A percentile compares a stretch with the other conserved stretches of the same genome.
Evolutionary conservation across 2,888 invertebrate genomes (phyloP).

Genomic region (Phoronis australis): DNA sequence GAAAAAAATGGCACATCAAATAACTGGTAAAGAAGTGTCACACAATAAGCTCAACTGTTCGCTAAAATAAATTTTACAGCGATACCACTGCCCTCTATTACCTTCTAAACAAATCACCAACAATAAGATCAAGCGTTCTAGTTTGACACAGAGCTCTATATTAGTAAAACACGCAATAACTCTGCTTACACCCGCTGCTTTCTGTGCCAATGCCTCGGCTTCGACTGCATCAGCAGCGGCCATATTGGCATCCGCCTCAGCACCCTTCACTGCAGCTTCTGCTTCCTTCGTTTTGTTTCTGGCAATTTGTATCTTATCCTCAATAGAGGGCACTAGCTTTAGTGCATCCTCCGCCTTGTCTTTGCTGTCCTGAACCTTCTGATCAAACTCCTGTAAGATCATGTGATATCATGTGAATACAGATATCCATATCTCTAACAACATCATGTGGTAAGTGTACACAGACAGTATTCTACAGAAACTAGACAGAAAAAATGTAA

Average conservation of each 20-base stretch:
- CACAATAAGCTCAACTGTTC: no score
- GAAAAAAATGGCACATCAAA: no score
- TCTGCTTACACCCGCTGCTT: slow-evolving; percentile 65
- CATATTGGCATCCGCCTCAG: slow-evolving; percentile 70
- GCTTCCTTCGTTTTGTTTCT: slow-evolving; percentile 68
- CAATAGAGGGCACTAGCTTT: slow-evolving; percentile 69
- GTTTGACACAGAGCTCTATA: background rate
- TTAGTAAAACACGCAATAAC: background rate
- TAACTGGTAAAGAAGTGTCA: no score
- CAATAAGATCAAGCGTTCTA: no score
- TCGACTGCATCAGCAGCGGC: slow-evolving; percentile 69
- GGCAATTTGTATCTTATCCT: slow-evolving; percentile 67
- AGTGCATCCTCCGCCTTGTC: slow-evolving; percentile 74
- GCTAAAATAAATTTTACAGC: no score
- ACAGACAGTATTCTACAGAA: no score
- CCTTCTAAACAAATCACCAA: background rate
- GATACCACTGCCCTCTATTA: no score
- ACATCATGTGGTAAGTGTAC: no score
- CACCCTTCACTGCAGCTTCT: slow-evolving; percentile 66
- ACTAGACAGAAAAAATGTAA: no score
- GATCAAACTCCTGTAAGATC: slow-evolving; percentile 83
- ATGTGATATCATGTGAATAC: no score
- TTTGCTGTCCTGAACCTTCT: slow-evolving; percentile 79
- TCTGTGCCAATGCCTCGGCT: slow-evolving; percentile 74
- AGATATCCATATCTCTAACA: no score